Evolutionary conservation across 2,113 vertebrate genomes (phyloP).

Genomic region (Xiphophorus couchianus): DNA sequence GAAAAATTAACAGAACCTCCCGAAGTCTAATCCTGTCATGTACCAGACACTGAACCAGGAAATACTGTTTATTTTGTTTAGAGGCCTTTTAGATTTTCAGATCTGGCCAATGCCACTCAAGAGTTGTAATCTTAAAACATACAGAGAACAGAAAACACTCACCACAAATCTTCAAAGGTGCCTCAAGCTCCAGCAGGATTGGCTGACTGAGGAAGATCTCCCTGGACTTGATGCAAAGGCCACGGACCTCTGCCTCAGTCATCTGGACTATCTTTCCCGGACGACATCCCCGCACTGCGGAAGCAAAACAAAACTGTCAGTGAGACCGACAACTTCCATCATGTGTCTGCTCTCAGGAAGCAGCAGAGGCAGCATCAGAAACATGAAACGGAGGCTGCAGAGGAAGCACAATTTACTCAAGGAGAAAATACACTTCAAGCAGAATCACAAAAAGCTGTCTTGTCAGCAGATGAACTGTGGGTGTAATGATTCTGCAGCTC

Average conservation of each 20-base stretch:
- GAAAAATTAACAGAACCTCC: too few relatives aligned
- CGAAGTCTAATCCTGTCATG: too few relatives aligned
- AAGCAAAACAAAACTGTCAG: constrained; percentile 25
- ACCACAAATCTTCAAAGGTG: constrained; percentile 77
- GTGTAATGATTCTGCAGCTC: constrained; percentile 33
- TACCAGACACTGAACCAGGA: too few relatives aligned
- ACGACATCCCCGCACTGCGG: constrained; percentile 75
- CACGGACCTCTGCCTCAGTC: constrained; percentile 68
- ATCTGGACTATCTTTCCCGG: constrained; percentile 79
- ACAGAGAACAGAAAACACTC: constrained; percentile 29
- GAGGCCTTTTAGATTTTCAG: too few relatives aligned
- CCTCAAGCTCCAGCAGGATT: constrained; percentile 77
- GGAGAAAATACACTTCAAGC: background rate
- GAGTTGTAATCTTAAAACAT: too few relatives aligned
- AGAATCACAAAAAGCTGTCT: constrained; percentile 19
- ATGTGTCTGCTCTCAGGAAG: background rate
- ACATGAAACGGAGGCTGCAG: constrained; percentile 1
- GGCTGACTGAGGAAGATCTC: constrained; percentile 80
- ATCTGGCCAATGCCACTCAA: too few relatives aligned
- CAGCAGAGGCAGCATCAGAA: background rate
- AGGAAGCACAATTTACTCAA: background rate
- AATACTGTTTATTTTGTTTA: too few relatives aligned
- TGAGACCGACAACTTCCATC: background rate
- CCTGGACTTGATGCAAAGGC: constrained; percentile 79
- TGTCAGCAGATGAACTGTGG: constrained; percentile 46